phyloP scores from a whole-genome alignment of 2,888 invertebrate species.

The Sesia apiformis region DNA sequence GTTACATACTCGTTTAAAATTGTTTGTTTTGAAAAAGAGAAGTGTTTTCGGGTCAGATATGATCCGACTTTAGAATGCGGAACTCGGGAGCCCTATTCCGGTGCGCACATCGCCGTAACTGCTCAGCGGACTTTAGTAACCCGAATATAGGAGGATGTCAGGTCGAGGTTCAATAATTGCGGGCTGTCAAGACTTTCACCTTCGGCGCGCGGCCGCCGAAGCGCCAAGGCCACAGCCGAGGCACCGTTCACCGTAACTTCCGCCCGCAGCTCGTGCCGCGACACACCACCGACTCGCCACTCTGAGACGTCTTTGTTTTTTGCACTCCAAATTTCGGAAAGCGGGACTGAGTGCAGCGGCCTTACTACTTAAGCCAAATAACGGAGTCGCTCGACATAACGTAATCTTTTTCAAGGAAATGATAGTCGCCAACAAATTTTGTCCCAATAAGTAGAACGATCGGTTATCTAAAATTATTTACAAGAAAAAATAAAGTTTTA shows the following conservation, averaged over 20 bases:
- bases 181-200: conserved; percentile 67
- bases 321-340: conserved; percentile 53
- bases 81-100: conserved; percentile 25
- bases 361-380: conserved; percentile 11
- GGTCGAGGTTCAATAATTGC: conserved; percentile 68
- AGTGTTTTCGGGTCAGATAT: background rate
- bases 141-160: conserved; percentile 47
- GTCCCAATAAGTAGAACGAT: too few relatives aligned
- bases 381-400: background rate
- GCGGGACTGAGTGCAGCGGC: conserved; percentile 37
- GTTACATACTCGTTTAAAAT: conserved; percentile 2
- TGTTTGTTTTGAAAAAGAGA: background rate
- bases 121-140: conserved; percentile 6
- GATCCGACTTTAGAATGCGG: conserved; percentile 29
- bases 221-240: conserved; percentile 48
- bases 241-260: conserved; percentile 58
- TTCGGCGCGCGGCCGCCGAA: conserved; percentile 51
- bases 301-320: conserved; percentile 35
- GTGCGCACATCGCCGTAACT: conserved; percentile 10
- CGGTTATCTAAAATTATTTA: too few relatives aligned
- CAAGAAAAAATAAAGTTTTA: too few relatives aligned
- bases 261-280: conserved; percentile 32
- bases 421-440: too few relatives aligned
- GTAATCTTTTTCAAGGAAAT: background rate
- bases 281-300: conserved; percentile 13